phyloP scores from a whole-genome alignment of 2,797 vertebrate species.

The Oreochromis grahami region DNA sequence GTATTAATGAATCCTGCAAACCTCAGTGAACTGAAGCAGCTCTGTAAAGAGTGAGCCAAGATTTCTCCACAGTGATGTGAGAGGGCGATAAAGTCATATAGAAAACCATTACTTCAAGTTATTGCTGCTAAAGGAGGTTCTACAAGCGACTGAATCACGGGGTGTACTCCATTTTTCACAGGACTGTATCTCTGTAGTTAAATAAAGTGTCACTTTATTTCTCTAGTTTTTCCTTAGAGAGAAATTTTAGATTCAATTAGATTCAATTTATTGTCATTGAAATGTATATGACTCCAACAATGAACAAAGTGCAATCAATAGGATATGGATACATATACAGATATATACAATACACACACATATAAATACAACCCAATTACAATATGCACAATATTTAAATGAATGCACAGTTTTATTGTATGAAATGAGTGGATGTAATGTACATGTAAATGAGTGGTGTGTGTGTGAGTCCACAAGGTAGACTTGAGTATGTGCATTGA shows the following conservation, averaged over 20 bases:
- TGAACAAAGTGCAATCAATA: background rate
- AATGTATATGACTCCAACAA: background rate
- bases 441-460: background rate
- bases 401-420: background rate
- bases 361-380: background rate
- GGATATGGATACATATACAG: background rate
- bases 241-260: background rate
- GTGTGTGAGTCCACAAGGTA: background rate
- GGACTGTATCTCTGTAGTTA: background rate
- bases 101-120: background rate
- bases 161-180: background rate
- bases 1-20: background rate
- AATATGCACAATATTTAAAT: background rate
- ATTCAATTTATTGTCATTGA: background rate
- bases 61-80: background rate
- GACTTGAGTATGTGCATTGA: rapidly evolving
- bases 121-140: background rate
- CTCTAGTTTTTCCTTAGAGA: background rate
- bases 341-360: background rate
- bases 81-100: background rate
- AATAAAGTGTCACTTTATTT: background rate
- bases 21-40: background rate
- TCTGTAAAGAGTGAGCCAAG: background rate
- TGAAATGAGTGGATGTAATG: background rate
- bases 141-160: background rate